Base-by-base conservation (phyloP, 1,140 invertebrate species). In the Apocrypta bakeri region DNA sequence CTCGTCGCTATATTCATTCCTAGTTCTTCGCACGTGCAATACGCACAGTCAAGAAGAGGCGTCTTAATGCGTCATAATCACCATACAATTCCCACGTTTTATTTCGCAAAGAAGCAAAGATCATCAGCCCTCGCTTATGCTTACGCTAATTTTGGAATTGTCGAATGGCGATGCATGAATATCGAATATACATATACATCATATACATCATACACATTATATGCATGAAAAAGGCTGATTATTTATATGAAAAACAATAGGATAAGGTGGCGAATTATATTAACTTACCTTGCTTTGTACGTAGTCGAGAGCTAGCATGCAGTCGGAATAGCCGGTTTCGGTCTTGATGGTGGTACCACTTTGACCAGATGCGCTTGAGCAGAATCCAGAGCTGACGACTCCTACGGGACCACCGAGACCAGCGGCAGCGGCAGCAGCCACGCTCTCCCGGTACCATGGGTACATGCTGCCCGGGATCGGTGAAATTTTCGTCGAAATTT, bases 221-320 rank as follows among this genome's bases (percentile, higher is more conserved):
- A n/a, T n/a, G n/a, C n/a, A n/a, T n/a, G n/a, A n/a, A n/a, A n/a
- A n/a, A n/a, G n/a, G n/a, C n/a, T n/a, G n/a, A n/a, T n/a, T n/a
- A n/a, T n/a, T n/a, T n/a, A n/a, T n/a, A n/a, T n/a, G n/a, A 42
- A 12, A 42, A 42, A 12, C 7, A 12, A 42, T 11, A 42, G 40
- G 40, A 12, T 1, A 42, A 42, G 1, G 11, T 21, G 27, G 75
- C 42, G 81, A 74, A 0, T n/a, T n/a, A n/a, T n/a, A n/a, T n/a
- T 17, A 6, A 66, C 42, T 92, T 88, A 95, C 94, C 93, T 95
- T 95, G 88, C 93, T 94, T 88, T 95, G 94, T 7, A 94, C 94
- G 87, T 95, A 95, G 87, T 95, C 95, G 31, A 95, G 92, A 17
- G 94, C 94, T 75, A 95, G 90, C 95, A 95, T 95, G 88, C 95